A percentile compares a stretch with the other conserved stretches of the same genome.
These are phyloP conservation scores for Simalia tracyae DNA, from an alignment of 2,797 vertebrate genomes.

Conservation along the genomic window DNA sequence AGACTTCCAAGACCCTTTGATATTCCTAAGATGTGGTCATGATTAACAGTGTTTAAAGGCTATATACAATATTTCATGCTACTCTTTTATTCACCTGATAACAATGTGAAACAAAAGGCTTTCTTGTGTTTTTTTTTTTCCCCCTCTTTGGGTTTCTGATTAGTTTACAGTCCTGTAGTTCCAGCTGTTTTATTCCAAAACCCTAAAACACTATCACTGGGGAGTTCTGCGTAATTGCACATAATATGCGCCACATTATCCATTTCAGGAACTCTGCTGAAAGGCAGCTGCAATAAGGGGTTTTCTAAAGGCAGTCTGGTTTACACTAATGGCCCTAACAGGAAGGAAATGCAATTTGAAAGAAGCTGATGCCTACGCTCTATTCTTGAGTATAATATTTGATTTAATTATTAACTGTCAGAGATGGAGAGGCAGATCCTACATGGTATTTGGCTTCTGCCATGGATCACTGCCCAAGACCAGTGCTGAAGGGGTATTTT, in stretches of 20 bases:
- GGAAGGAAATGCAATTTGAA: constrained; percentile 96
- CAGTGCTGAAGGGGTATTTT: constrained; percentile 26
- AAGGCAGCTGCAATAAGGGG: constrained; percentile 87
- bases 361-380: constrained; percentile 92
- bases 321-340: constrained; percentile 89
- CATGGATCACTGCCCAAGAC: constrained; percentile 66
- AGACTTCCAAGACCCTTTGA: constrained; percentile 47
- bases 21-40: constrained; percentile 38
- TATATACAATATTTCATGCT: constrained; percentile 42
- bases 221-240: constrained; percentile 88
- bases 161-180: constrained; percentile 76
- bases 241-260: constrained; percentile 90
- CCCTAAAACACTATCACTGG: constrained; percentile 82
- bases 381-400: constrained; percentile 90
- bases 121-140: constrained; percentile 37
- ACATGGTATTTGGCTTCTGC: constrained; percentile 68
- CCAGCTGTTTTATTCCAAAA: constrained; percentile 83
- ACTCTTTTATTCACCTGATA: constrained; percentile 60
- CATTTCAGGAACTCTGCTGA: constrained; percentile 84
- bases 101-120: constrained; percentile 59
- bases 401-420: constrained; percentile 94
- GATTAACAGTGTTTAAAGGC: constrained; percentile 36
- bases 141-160: constrained; percentile 70
- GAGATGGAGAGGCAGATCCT: constrained; percentile 84
- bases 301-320: constrained; percentile 89